A percentile compares a stretch with the other conserved stretches of the same genome.
These are phyloP conservation scores for Acrobasis consociella DNA, from an alignment of 2,888 invertebrate species.

Conservation along the genomic window DNA sequence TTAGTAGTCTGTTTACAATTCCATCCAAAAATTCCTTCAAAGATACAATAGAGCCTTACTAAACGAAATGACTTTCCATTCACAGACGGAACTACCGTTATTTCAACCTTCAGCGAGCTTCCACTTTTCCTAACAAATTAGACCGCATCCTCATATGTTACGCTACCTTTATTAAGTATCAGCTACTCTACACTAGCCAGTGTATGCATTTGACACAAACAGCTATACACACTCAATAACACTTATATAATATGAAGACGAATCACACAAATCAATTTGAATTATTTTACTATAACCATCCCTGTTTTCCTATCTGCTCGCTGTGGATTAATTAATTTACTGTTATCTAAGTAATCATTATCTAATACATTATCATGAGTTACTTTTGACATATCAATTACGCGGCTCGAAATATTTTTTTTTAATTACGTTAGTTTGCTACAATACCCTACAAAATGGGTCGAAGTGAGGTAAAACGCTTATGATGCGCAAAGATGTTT, in stretches of 20 bases:
- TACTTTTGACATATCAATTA: conserved; percentile 82
- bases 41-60: conserved; percentile 41
- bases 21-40: conserved; percentile 74
- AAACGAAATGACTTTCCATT: conserved; percentile 36
- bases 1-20: conserved; percentile 60
- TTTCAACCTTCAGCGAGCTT: conserved; percentile 78
- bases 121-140: conserved; percentile 44
- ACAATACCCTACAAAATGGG: conserved; percentile 76
- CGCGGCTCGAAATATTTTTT: conserved; percentile 81
- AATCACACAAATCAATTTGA: conserved; percentile 75
- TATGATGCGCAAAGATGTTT: conserved; percentile 48
- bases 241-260: conserved; percentile 75
- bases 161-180: conserved; percentile 54
- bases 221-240: conserved; percentile 78
- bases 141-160: conserved; percentile 49
- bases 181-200: conserved; percentile 69
- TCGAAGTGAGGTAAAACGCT: conserved; percentile 66
- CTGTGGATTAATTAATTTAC: conserved; percentile 70
- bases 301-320: conserved; percentile 82
- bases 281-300: conserved; percentile 75
- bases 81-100: conserved; percentile 41
- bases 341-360: conserved; percentile 75
- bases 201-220: conserved; percentile 66
- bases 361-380: conserved; percentile 79
- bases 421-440: conserved; percentile 70